phyloP scores from a whole-genome alignment of 92 coral and sea anemone genomes.

The Porites lobata region DNA sequence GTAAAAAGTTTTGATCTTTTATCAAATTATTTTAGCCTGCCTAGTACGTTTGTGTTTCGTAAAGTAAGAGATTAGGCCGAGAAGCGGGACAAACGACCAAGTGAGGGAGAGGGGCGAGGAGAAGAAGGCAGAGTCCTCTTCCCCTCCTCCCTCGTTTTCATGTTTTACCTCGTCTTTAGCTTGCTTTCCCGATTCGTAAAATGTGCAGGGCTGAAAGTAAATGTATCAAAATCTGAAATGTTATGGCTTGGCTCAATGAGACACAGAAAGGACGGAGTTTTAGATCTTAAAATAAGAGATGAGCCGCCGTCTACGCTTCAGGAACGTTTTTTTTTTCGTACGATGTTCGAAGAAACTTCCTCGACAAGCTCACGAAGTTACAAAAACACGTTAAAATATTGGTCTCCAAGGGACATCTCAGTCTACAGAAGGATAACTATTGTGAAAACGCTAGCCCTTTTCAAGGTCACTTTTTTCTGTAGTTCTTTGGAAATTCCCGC shows the following conservation, averaged over 20 bases:
- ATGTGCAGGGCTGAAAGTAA: constrained; percentile 9
- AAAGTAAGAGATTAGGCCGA: too few species aligned
- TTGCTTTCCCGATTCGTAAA: constrained; percentile 15
- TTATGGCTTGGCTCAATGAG: background rate
- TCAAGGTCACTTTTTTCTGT: background rate
- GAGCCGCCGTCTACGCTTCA: background rate
- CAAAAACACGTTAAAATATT: background rate
- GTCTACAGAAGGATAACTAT: constrained; percentile 6
- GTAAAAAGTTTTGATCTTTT: too few species aligned
- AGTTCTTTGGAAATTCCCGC: background rate
- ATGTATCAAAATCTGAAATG: constrained; percentile 20
- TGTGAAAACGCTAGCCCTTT: constrained; percentile 10
- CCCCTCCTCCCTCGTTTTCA: too few species aligned
- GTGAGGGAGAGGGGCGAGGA: too few species aligned
- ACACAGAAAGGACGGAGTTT: background rate
- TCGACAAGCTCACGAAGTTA: too few species aligned
- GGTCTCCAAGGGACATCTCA: constrained; percentile 8
- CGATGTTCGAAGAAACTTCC: too few species aligned
- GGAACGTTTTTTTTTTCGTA: too few species aligned
- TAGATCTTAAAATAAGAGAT: background rate
- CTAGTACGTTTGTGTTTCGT: too few species aligned
- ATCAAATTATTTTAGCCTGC: too few species aligned
- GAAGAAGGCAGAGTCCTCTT: too few species aligned
- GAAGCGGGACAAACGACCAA: too few species aligned
- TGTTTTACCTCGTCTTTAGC: background rate